phyloP scores from a whole-genome alignment of 1,140 invertebrate genomes.

The Drosophila virilis region DNA sequence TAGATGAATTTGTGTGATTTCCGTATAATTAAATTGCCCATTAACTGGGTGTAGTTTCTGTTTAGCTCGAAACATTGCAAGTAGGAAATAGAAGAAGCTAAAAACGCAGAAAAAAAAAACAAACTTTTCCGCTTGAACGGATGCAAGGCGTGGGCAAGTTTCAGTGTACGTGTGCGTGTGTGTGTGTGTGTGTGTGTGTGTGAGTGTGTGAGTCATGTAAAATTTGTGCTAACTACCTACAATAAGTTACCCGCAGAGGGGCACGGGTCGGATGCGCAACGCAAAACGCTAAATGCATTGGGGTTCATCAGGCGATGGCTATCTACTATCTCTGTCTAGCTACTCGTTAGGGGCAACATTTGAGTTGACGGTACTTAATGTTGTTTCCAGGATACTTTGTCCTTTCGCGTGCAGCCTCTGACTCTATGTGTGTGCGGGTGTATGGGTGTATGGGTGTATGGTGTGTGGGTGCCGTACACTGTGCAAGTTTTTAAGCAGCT shows the following conservation, averaged over 20 bases:
- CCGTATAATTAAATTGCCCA: slow-evolving; percentile 81
- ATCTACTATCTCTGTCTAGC: background rate
- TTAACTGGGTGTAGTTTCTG: slow-evolving; percentile 53
- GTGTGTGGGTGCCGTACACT: slow-evolving; percentile 5
- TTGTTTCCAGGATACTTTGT: slow-evolving; percentile 53
- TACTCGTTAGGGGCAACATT: slow-evolving; percentile 17
- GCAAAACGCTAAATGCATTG: background rate
- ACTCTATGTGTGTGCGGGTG: background rate
- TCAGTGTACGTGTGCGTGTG: background rate
- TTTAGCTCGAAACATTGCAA: slow-evolving; percentile 18
- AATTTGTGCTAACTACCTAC: slow-evolving; percentile 63
- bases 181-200: slow-evolving; percentile 8
- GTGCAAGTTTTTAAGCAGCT: slow-evolving; percentile 50
- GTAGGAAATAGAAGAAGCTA: slow-evolving; percentile 2
- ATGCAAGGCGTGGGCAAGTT: slow-evolving; percentile 21
- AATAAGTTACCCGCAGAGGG: slow-evolving; percentile 42
- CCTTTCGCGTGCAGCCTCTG: slow-evolving; percentile 2
- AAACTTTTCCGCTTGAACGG: slow-evolving; percentile 47
- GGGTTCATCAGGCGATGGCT: slow-evolving; percentile 6
- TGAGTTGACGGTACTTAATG: slow-evolving; percentile 72
- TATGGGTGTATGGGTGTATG: background rate
- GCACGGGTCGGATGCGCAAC: background rate
- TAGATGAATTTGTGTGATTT: slow-evolving; percentile 81
- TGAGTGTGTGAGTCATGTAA: slow-evolving; percentile 50
- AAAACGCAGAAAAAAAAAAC: slow-evolving; percentile 32